phyloP scores from a whole-genome alignment of 1,140 invertebrate genomes.

The Cepaea nemoralis region DNA sequence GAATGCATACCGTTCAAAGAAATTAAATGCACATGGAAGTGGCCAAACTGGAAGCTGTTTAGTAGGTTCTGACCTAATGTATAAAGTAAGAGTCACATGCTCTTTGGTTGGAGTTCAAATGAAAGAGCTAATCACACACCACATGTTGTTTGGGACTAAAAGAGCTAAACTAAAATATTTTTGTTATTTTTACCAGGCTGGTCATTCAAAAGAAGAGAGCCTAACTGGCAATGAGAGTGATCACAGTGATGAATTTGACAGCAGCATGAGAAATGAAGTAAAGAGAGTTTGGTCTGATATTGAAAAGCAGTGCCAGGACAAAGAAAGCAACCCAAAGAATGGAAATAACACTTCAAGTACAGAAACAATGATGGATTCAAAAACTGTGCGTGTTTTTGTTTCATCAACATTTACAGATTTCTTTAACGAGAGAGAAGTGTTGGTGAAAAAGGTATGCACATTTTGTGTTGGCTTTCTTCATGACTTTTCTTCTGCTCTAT shows the following conservation, averaged over 20 bases:
- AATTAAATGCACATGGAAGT: too few species aligned
- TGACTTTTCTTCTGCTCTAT: too few species aligned
- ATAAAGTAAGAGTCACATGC: too few species aligned
- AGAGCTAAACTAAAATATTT: not conserved
- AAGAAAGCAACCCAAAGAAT: not conserved
- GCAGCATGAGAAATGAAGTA: conserved; percentile 1
- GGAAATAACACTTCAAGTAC: not conserved
- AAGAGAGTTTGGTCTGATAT: not conserved
- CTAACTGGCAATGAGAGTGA: not conserved
- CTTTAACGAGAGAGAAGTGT: conserved; percentile 69
- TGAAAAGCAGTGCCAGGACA: conserved; percentile 17
- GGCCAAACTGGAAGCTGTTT: too few species aligned
- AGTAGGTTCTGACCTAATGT: too few species aligned
- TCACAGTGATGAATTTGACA: not conserved
- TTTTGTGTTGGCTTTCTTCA: too few species aligned
- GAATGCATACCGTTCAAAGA: too few species aligned
- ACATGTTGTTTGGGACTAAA: too few species aligned
- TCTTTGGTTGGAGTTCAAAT: too few species aligned
- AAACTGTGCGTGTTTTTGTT: conserved; percentile 68
- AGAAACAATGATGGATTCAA: conserved; percentile 51
- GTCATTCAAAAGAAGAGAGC: not conserved
- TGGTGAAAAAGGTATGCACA: conserved; percentile 69
- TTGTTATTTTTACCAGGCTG: not conserved
- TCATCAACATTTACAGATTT: conserved; percentile 72
- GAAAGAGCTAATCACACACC: too few species aligned